These are phyloP conservation scores for Drosophila ananassae DNA, from an alignment of 1,140 invertebrate species.

Conservation along the genomic window DNA sequence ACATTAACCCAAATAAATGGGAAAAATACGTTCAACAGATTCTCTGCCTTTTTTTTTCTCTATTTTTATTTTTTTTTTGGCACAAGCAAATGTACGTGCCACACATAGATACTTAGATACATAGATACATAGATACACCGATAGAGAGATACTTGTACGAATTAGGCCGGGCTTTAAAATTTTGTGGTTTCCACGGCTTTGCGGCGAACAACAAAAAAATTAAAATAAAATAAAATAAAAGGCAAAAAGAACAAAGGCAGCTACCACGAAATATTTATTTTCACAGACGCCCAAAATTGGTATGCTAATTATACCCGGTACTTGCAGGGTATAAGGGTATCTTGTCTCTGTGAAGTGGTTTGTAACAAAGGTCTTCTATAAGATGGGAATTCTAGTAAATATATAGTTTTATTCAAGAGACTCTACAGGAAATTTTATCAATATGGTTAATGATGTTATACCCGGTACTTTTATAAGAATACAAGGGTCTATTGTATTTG, in stretches of 20 bases:
- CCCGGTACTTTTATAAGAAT: no score
- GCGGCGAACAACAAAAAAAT: neutral
- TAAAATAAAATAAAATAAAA: neutral
- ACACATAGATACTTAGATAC: neutral
- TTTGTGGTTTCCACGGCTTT: conserved; percentile 6
- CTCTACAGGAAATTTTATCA: no score
- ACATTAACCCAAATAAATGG: conserved; percentile 56
- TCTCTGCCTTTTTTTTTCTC: conserved; percentile 1
- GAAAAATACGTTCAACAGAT: conserved; percentile 25
- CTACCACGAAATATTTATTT: conserved; percentile 21
- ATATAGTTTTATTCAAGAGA: no score
- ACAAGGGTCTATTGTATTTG: no score
- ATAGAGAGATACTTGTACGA: neutral
- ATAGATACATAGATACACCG: neutral
- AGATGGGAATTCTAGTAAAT: conserved; percentile 20
- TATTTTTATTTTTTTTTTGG: conserved; percentile 3
- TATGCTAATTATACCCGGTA: conserved; percentile 19
- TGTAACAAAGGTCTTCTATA: no score
- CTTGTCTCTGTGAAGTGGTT: no score
- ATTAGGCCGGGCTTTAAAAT: conserved; percentile 27
- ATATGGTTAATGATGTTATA: conserved; percentile 1
- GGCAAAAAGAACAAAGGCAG: conserved; percentile 12
- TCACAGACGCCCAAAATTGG: conserved; percentile 30
- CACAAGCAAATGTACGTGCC: conserved; percentile 20
- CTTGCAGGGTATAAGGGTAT: no score